Evolutionary conservation across 1,140 invertebrate species (phyloP).

Genomic region (Paramacrobiotus metropolitanus): DNA sequence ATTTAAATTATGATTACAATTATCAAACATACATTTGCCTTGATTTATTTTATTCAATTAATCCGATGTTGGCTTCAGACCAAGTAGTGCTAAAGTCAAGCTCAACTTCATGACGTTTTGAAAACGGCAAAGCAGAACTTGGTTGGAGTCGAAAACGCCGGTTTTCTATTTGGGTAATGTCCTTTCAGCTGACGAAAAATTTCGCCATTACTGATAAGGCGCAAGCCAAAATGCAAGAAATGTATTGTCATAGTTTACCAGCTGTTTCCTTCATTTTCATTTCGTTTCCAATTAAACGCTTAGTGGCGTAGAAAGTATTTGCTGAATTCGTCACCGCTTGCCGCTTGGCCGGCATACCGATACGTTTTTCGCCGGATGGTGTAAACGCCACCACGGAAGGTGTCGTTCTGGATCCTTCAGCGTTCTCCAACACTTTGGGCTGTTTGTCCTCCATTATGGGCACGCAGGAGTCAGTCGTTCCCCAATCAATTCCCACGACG

Average conservation of each 20-base stretch:
- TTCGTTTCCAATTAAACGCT: background rate
- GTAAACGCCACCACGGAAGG: conserved; percentile 30
- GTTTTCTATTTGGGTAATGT: too few species aligned
- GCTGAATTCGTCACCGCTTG: background rate
- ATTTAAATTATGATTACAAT: too few species aligned
- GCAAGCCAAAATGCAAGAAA: background rate
- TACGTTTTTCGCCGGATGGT: conserved; percentile 23
- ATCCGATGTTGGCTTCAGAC: too few species aligned
- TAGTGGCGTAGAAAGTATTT: background rate
- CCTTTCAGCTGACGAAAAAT: conserved; percentile 2
- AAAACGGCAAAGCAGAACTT: too few species aligned
- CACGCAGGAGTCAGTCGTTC: conserved; percentile 25
- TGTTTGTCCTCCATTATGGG: conserved; percentile 24
- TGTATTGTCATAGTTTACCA: conserved; percentile 15
- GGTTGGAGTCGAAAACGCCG: too few species aligned
- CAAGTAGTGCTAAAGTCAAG: too few species aligned
- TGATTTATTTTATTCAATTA: too few species aligned
- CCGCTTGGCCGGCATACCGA: background rate
- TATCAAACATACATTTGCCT: too few species aligned
- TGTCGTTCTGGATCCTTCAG: conserved; percentile 28
- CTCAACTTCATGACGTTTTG: too few species aligned
- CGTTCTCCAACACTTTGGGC: conserved; percentile 30
- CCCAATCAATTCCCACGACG: conserved; percentile 24
- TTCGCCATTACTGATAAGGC: background rate
- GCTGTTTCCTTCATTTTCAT: conserved; percentile 94